A percentile compares a stretch with the other conserved stretches of the same genome.
Evolutionary conservation across 2,797 vertebrate genomes (phyloP).

Genomic region (Chlorospingus flavigularis): DNA sequence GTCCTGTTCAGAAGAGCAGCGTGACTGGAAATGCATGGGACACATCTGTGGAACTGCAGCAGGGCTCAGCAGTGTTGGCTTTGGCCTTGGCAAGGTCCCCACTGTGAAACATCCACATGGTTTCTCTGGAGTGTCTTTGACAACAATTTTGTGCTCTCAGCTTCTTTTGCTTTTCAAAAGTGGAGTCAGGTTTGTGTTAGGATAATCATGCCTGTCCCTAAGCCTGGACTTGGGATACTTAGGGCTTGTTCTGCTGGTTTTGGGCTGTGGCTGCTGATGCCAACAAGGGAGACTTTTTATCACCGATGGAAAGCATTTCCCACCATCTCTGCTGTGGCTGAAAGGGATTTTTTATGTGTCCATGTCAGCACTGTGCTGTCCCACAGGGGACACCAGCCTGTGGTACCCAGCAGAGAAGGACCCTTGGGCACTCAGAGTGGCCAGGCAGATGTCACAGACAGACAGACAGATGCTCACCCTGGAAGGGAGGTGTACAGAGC

Average conservation of each 20-base stretch:
- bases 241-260: background rate
- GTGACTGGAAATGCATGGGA: background rate
- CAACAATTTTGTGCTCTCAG: fast-evolving
- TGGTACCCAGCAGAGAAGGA: background rate
- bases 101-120: fast-evolving
- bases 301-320: background rate
- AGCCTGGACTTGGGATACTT: background rate
- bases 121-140: background rate
- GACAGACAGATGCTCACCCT: background rate
- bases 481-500: background rate
- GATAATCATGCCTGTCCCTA: background rate
- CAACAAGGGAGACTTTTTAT: background rate
- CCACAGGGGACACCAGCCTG: background rate
- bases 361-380: background rate
- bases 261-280: background rate
- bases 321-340: background rate
- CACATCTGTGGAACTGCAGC: background rate
- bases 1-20: background rate
- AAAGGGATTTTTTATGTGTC: background rate
- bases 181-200: background rate
- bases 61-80: background rate
- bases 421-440: background rate
- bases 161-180: background rate
- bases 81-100: background rate
- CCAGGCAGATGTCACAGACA: background rate